Base-by-base conservation (phyloP, 2,797 vertebrate species). In the Enteromius trimaculatus region DNA sequence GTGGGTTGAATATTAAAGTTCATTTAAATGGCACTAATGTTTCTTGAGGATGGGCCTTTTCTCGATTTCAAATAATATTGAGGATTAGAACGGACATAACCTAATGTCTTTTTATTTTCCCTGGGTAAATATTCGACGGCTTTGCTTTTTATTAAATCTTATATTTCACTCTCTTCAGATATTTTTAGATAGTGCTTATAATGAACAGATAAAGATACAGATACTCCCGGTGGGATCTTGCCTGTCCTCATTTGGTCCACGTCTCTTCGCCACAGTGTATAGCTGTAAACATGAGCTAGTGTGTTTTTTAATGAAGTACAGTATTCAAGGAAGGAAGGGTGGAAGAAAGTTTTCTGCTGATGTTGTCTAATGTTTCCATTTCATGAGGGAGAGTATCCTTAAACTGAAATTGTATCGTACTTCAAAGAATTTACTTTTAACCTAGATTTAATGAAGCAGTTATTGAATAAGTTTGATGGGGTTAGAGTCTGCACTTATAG, bases 291-390 rank as follows among this genome's bases (percentile, higher is more conserved):
- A 82, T 44, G 19, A 83, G 51, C 37, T 82, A 47, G 77, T 58
- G 64, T 58, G 62, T 83, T 83, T 83, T 77, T 77, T 83, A 77
- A 83, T 77, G 51, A 83, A 53, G 37, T 69, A 77, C 65, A 77
- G 64, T 77, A 69, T 51, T 44, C 26, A 3, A 81, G 42, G 70
- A 72, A 71, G 53, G 26, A 64, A 49, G 44, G 44, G 9, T 74
- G 26, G 26, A 44, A 77, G 49, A 55, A 77, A 77, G 74, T 83
- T 77, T 83, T 83, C 49, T 83, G 81, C 81, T 77, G 74, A 70
- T 70, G 75, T 49, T 68, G 37, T 83, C 37, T 82, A 66, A 76
- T 39, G n/a, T 66, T 82, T 82, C 71, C 64, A 47, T n/a, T 39
- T 58, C 26, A 82, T n/a, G 23, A 34, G 31, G 23, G 76, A 51